These are phyloP conservation scores for Nycticebus coucang DNA, from an alignment of 2,113 vertebrate genomes.

Conservation along the genomic window DNA sequence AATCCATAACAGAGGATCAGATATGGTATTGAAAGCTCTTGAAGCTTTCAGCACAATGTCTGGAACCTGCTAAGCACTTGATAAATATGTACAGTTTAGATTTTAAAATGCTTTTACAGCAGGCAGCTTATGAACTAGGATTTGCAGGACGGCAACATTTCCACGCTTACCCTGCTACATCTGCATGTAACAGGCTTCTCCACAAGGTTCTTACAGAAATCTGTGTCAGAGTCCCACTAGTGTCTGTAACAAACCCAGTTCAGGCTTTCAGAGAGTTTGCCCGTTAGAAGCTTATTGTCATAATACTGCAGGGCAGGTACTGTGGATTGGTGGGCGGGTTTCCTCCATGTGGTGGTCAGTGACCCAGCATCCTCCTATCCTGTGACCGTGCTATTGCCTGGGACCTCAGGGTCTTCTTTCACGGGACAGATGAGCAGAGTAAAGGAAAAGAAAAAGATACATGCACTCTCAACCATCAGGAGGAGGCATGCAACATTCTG, in stretches of 20 bases:
- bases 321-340: not conserved
- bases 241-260: not conserved
- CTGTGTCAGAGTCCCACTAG: not conserved
- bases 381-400: not conserved
- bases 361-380: accelerated
- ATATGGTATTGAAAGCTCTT: not conserved
- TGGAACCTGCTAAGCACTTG: not conserved
- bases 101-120: not conserved
- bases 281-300: not conserved
- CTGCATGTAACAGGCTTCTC: not conserved
- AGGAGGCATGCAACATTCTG: not conserved
- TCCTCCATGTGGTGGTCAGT: not conserved
- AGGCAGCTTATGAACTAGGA: not conserved
- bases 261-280: not conserved
- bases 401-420: not conserved
- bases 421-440: not conserved
- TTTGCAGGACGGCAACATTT: not conserved
- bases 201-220: not conserved
- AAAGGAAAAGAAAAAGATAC: not conserved
- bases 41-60: not conserved
- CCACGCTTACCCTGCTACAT: not conserved
- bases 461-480: not conserved
- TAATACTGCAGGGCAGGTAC: not conserved
- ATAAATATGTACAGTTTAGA: not conserved
- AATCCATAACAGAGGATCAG: not conserved